Evolutionary conservation across 2,888 invertebrate species (phyloP).

Genomic region (Agrilus biguttatus): DNA sequence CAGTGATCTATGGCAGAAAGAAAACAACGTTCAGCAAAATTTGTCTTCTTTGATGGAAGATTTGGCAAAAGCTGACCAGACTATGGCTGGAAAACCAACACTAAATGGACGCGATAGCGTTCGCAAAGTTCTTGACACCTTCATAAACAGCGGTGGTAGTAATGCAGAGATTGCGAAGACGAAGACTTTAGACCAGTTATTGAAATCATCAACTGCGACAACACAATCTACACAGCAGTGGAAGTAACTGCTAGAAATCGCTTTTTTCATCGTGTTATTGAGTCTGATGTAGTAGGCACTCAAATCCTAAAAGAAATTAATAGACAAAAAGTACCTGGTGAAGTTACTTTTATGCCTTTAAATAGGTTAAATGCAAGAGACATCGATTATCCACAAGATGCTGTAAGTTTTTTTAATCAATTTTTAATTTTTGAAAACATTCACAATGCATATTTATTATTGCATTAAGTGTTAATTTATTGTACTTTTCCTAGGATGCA

Average conservation of each 20-base stretch:
- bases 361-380: slow-evolving; percentile 71
- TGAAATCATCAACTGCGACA: slow-evolving; percentile 94
- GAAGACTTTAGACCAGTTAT: slow-evolving; percentile 92
- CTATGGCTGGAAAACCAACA: slow-evolving; percentile 96
- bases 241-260: slow-evolving; percentile 83
- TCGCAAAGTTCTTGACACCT: slow-evolving; percentile 81
- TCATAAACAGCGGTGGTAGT: slow-evolving; percentile 60
- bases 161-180: slow-evolving; percentile 63
- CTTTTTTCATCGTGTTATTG: slow-evolving; percentile 95
- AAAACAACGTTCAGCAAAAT: slow-evolving; percentile 84
- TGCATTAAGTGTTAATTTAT: slow-evolving; percentile 1
- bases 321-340: slow-evolving; percentile 85
- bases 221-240: slow-evolving; percentile 94
- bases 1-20: slow-evolving; percentile 86
- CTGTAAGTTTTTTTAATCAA: slow-evolving; percentile 27
- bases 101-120: slow-evolving; percentile 95
- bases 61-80: slow-evolving; percentile 90
- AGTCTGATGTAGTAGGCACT: slow-evolving; percentile 92
- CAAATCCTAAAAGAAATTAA: slow-evolving; percentile 98
- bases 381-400: slow-evolving; percentile 54
- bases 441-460: neutral
- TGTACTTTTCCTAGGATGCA: slow-evolving; percentile 60
- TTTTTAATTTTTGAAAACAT: neutral
- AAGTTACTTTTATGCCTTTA: slow-evolving; percentile 98
- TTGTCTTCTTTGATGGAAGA: slow-evolving; percentile 87